phyloP scores from a whole-genome alignment of 2,113 vertebrate genomes.

The Chiloscyllium plagiosum region DNA sequence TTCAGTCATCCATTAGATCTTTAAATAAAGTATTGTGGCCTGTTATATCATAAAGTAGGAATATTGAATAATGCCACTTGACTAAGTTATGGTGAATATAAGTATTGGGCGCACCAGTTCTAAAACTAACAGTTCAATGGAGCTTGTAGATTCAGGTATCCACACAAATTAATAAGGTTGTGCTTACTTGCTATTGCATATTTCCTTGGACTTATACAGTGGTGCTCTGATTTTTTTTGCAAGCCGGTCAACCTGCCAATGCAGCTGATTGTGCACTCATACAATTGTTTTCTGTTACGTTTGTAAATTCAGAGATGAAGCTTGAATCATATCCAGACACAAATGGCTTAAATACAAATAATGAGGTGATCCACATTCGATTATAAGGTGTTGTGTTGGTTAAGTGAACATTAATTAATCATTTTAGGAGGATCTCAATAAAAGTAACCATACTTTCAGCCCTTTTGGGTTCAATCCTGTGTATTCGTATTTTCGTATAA shows the following conservation, averaged over 20 bases:
- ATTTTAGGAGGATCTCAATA: background rate
- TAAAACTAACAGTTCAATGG: background rate
- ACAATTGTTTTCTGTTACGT: background rate
- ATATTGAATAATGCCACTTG: background rate
- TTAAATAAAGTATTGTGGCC: background rate
- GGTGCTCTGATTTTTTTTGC: background rate
- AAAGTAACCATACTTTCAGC: background rate
- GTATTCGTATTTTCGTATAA: background rate
- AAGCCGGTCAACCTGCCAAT: background rate
- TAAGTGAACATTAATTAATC: background rate
- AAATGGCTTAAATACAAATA: background rate
- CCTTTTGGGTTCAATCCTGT: background rate
- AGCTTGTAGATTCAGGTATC: background rate
- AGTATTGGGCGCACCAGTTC: background rate
- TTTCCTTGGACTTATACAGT: background rate
- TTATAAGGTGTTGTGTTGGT: background rate
- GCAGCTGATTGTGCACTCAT: background rate
- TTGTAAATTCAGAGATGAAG: background rate
- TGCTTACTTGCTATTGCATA: background rate
- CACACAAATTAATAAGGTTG: background rate
- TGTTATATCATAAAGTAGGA: background rate
- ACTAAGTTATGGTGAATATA: background rate
- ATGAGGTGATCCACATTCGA: background rate
- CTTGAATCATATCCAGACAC: background rate
- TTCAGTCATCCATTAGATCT: background rate